Evolutionary conservation across 2,888 invertebrate species (phyloP).

Genomic region (Tachina fera): DNA sequence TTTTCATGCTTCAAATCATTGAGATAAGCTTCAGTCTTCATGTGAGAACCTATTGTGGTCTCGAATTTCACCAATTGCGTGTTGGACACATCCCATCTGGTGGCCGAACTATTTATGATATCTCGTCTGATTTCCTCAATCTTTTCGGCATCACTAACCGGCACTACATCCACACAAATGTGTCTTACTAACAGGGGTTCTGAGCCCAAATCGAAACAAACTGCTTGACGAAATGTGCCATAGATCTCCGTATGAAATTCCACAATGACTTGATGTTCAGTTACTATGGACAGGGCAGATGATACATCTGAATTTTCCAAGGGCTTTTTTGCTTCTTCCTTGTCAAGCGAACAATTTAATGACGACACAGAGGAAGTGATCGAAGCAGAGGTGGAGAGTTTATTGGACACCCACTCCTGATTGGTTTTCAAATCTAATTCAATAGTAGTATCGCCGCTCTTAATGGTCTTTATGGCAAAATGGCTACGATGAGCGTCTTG

Average conservation of each 20-base stretch:
- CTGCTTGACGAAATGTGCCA: slow-evolving; percentile 90
- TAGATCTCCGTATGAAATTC: slow-evolving; percentile 88
- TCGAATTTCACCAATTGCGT: slow-evolving; percentile 84
- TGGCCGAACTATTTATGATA: slow-evolving; percentile 85
- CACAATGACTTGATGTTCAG: slow-evolving; percentile 84
- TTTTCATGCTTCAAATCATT: slow-evolving; percentile 84
- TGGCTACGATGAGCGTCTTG: slow-evolving; percentile 88
- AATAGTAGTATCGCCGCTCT: slow-evolving; percentile 64
- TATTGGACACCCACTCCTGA: slow-evolving; percentile 84
- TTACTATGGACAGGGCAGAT: slow-evolving; percentile 33
- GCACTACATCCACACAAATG: slow-evolving; percentile 90
- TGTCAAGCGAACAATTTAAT: slow-evolving; percentile 57
- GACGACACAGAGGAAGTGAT: slow-evolving; percentile 44
- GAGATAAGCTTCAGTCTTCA: slow-evolving; percentile 83
- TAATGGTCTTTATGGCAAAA: slow-evolving; percentile 85
- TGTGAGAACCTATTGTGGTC: slow-evolving; percentile 84
- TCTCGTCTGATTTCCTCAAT: slow-evolving; percentile 87
- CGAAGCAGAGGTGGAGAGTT: slow-evolving; percentile 55
- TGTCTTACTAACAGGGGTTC: slow-evolving; percentile 87
- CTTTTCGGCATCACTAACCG: slow-evolving; percentile 86
- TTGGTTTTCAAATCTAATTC: slow-evolving; percentile 83
- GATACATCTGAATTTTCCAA: slow-evolving; percentile 45
- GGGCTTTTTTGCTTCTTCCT: slow-evolving; percentile 61
- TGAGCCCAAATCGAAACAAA: slow-evolving; percentile 89
- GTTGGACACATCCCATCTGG: slow-evolving; percentile 86